These are phyloP conservation scores for Tamias sibiricus DNA, from an alignment of 2,113 vertebrate species.

Conservation along the genomic window DNA sequence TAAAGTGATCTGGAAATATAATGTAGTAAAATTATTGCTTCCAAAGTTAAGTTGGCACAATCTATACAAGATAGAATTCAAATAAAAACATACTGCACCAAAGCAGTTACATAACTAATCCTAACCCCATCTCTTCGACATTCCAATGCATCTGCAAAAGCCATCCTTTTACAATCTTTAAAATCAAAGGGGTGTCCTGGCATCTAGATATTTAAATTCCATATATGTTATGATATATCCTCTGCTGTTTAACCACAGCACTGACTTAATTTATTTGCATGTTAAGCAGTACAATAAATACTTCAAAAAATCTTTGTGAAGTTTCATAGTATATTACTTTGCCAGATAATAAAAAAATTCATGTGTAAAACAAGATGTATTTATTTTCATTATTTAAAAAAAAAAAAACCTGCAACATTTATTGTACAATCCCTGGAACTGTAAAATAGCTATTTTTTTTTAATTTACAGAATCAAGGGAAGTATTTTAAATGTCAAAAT, in stretches of 20 bases:
- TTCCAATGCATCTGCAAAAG: background rate
- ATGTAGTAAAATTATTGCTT: conserved; percentile 73
- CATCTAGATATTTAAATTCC: conserved; percentile 1
- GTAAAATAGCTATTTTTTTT: conserved; percentile 67
- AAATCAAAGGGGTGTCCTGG: background rate
- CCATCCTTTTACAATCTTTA: background rate
- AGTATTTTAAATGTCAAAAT: conserved; percentile 75
- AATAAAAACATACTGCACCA: background rate
- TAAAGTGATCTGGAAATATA: conserved; percentile 58
- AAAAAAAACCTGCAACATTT: conserved; percentile 36
- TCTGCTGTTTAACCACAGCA: conserved; percentile 19
- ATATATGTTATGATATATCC: background rate
- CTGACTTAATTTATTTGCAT: conserved; percentile 39
- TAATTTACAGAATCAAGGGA: conserved; percentile 50
- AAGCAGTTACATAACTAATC: background rate
- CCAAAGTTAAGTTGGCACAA: conserved; percentile 51
- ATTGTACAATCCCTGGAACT: conserved; percentile 48
- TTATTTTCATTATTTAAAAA: conserved; percentile 61
- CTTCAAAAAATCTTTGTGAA: background rate
- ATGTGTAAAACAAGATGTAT: conserved; percentile 59
- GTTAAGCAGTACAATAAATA: conserved; percentile 14
- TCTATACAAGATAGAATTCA: conserved; percentile 24
- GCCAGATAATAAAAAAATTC: conserved; percentile 17
- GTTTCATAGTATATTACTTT: conserved; percentile 1
- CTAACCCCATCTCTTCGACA: background rate